Evolutionary conservation across 2,797 vertebrate species (phyloP), one percentile per base, ranked within the genome.

Genomic region (Squalus acanthias): DNA sequence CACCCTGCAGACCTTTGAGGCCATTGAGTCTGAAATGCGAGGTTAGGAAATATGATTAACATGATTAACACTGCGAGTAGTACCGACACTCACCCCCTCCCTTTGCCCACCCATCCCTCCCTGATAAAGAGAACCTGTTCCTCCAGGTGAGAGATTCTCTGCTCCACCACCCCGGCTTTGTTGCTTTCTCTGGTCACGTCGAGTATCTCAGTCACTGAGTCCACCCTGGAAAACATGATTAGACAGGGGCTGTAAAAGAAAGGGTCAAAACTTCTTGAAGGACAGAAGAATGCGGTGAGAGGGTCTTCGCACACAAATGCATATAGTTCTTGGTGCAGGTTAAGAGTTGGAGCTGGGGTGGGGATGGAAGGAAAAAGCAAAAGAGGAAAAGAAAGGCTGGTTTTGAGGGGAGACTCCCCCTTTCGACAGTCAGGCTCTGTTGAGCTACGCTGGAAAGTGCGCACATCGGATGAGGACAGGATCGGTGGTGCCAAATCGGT

Each of bases 81-180:
- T n/a, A 33, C 33, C 26, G 13, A 29, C 10, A 4, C 26, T 60
- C 57, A 5, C 24, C 0, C n/a, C n/a, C 63, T 8, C 15, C 33
- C 15, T 2, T 65, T 22, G 24, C 10, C 87, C 9, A 12, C 2
- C 88, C 20, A 22, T 2, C 29, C n/a, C 15, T 39, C 89, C 91
- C 60, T 12, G 20, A 24, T 2, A 69, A 22, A 50, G 5, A n/a
- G n/a, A 57, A 99, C 99, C 99, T 99, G 99, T 60, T 99, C 98
- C 97, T 99, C 99, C 96, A 99, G 97, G 96, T 97, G 97, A 50
- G 96, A 95, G 97, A 99, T 96, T 95, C 98, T 98, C 97, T 98
- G 98, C 85, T 98, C 97, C 96, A 98, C 12, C 39, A 97, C 96
- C 29, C 97, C 97, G 0, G 98, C 98, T 67, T 97, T 98, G 95